A percentile compares a stretch with the other conserved stretches of the same genome.
phyloP scores from a whole-genome alignment of 30 jellyfish, hydroid and myxozoan genomes.

The Turritopsis rubra region DNA sequence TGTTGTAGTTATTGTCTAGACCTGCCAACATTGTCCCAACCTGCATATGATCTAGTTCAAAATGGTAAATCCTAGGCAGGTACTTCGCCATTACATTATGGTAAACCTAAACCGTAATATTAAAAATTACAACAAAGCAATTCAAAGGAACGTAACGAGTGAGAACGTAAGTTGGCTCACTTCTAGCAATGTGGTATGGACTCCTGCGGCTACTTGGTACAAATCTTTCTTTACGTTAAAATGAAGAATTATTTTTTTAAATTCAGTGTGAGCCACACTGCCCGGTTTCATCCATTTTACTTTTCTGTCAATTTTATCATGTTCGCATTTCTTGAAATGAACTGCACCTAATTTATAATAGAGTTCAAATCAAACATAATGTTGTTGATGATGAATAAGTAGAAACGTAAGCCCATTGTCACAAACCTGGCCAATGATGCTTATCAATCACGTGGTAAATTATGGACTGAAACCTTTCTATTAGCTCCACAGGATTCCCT shows the following conservation, averaged over 20 bases:
- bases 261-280: neutral
- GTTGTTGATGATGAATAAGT: no score
- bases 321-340: neutral
- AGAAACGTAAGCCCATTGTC: no score
- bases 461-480: no score
- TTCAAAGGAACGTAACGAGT: neutral
- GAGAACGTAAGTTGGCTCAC: neutral
- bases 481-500: no score
- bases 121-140: neutral
- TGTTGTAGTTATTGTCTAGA: neutral
- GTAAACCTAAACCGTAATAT: conserved; percentile 7
- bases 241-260: neutral
- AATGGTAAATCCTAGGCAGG: no score
- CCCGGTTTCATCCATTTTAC: neutral
- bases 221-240: neutral
- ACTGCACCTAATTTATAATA: no score
- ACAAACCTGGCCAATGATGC: no score
- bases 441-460: no score
- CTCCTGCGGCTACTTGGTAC: neutral
- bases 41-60: no score
- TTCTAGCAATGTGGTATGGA: neutral
- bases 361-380: no score
- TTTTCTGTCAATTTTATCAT: neutral
- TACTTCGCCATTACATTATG: neutral
- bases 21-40: conserved; percentile 2